Base-by-base conservation (phyloP, 2,888 invertebrate genomes). In the Incurvaria masculella region DNA sequence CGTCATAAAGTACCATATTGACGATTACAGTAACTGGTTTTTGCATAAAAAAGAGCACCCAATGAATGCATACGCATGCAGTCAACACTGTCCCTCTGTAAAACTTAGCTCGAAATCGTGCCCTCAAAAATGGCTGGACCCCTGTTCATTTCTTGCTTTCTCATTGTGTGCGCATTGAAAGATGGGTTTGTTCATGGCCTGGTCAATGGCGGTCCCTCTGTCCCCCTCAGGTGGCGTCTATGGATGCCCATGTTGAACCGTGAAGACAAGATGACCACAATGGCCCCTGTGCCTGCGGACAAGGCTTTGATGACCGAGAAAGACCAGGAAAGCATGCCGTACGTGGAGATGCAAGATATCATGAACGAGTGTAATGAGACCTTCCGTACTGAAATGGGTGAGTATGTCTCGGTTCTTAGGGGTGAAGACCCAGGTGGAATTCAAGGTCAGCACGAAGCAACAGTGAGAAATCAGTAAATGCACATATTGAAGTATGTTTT, bases 341-440 rank as follows among this genome's bases (percentile, higher is more conserved):
- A 54, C 2, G 48, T 73, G 14, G 69, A 81, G 56, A 54, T 79
- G 2, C 59, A 66, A 39, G 61, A 60, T 1, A 59, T 76, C 6
- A 70, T 79, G 68, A 62, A 59, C 3, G 58, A 62, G 4, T 83
- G 83, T 51, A 83, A 83, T 56, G 69, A 80, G 1, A 79, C 79
- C 20, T 83, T 79, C 56, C 66, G 72, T 8, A 76, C 76, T 47
- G 72, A 81, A 49, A 71, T 71, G 62, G 65, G 83, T 83, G 64
- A 72, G 72, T 52, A 44, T 14, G 20, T 18, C n/a, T n/a, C 5
- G 41, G 21, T 14, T 33, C 20, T 21, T 23, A 11, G n/a, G n/a
- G n/a, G n/a, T n/a, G n/a, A n/a, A n/a, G n/a, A n/a, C n/a, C n/a
- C n/a, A n/a, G n/a, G n/a, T n/a, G n/a, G n/a, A n/a, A n/a, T n/a